Evolutionary conservation across 2,888 invertebrate genomes (phyloP).

Genomic region (Ectemnius cavifrons): DNA sequence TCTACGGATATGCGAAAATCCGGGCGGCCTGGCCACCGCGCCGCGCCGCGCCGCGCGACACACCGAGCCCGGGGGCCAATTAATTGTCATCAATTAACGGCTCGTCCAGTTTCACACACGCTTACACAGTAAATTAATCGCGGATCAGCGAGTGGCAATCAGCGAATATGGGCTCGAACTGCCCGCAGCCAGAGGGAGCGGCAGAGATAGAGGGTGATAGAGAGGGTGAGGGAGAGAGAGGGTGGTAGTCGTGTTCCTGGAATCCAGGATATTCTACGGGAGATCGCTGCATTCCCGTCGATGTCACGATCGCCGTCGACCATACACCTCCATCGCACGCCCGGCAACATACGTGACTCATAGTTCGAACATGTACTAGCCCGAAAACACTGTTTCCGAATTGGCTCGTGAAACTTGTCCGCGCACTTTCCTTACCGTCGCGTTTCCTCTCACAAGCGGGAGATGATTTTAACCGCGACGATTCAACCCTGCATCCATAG

Average conservation of each 20-base stretch:
- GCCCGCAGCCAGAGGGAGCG: slow-evolving; percentile 18
- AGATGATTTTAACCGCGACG: too few relatives aligned
- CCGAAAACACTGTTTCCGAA: background rate
- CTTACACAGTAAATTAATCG: slow-evolving; percentile 51
- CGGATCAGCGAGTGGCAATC: slow-evolving; percentile 39
- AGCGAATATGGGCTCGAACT: slow-evolving; percentile 28
- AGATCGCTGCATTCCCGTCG: background rate
- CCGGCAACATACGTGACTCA: background rate
- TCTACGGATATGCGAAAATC: background rate
- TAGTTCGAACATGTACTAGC: background rate
- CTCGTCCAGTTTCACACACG: slow-evolving; percentile 29
- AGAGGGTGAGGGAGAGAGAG: background rate
- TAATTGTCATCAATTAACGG: slow-evolving; percentile 45
- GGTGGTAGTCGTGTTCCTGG: background rate
- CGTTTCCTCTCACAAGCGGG: background rate
- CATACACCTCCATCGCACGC: background rate
- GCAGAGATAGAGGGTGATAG: background rate
- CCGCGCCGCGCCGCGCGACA: too few relatives aligned
- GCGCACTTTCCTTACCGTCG: background rate
- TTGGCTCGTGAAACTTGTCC: background rate
- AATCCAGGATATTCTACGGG: background rate
- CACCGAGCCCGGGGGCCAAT: slow-evolving; percentile 18
- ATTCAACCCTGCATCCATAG: too few relatives aligned
- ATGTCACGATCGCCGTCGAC: background rate
- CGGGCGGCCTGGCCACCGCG: too few relatives aligned